Evolutionary conservation across 1,140 invertebrate species (phyloP), one percentile per base, ranked within the genome.

Genomic region (Sesamia nonagrioides): DNA sequence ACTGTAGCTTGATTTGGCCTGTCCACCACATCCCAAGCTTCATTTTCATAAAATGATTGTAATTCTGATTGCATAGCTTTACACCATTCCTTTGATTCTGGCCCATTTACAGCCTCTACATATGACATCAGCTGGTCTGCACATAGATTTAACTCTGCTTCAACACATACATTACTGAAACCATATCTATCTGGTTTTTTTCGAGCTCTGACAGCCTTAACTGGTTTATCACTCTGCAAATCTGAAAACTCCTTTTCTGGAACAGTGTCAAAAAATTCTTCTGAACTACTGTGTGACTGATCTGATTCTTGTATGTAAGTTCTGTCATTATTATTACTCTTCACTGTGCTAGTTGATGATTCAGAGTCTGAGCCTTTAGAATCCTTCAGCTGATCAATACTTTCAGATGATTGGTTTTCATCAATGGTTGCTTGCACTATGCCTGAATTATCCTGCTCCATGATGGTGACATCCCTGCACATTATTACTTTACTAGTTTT

Each of bases 21-120:
- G 15, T 90, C 79, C 40, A 88, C 86, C 15, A 91, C 69, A 48
- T 87, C 42, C 42, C 42, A 45, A 11, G 90, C 85, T 35, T 90
- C 74, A 77, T 88, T 90, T 79, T 88, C 82, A 78, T 81, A 33
- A 60, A 92, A 86, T 48, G 84, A 88, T 35, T 82, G 72, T 21
- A 89, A 11, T 61, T 90, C 86, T 27, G 88, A 84, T 58, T 81
- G 11, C 82, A 86, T 87, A 37, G 87, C 82, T 69, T n/a, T 15
- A 45, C 17, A 58, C 72, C 63, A 68, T 50, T 68, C 17, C 40
- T 68, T 17, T 48, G 63, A 68, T 68, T 68, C 63, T 48, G 3
- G 40, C 11, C 63, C 63, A 27, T 68, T 68, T 45, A 68, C 2
- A 68, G 40, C 63, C 40, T 68, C 63, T 13, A 50, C 63, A 68